Conservation (phyloP, 2,113 vertebrate genomes). For the Scopus umbretta region DNA sequence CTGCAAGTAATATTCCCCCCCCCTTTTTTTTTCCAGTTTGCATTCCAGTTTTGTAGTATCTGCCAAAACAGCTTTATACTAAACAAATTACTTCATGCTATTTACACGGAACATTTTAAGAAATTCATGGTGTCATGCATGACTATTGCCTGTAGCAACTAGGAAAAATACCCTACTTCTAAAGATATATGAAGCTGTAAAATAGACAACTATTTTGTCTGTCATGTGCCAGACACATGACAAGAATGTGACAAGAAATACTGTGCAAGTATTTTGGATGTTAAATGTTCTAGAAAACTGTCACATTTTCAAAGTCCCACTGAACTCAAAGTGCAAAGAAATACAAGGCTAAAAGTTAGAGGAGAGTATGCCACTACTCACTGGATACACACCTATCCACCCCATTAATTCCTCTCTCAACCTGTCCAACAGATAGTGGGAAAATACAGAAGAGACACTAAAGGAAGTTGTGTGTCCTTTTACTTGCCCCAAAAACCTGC, state of each 20-base stretch:
- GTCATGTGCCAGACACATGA: too few species aligned
- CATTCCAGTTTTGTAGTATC: neutral
- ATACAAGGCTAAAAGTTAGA: neutral
- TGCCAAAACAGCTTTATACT: conserved; percentile 11
- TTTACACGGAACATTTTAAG: conserved; percentile 11
- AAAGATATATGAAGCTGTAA: neutral
- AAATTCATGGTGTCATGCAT: neutral
- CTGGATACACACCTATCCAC: neutral
- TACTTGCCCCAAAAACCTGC: neutral
- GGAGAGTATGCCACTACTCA: neutral
- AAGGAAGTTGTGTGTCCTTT: neutral
- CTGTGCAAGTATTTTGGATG: neutral
- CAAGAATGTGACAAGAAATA: neutral
- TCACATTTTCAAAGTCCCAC: neutral
- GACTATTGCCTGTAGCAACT: neutral
- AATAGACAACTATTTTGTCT: neutral
- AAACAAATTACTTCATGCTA: conserved; percentile 34
- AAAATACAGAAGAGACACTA: neutral
- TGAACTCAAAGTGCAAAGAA: neutral
- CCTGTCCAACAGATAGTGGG: neutral
- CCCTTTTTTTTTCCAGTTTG: neutral
- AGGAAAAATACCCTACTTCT: neutral
- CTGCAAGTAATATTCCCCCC: neutral
- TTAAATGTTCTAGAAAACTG: neutral
- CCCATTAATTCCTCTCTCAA: neutral